phyloP scores from a whole-genome alignment of 1,140 invertebrate genomes.

The Drosophila kikkawai region DNA sequence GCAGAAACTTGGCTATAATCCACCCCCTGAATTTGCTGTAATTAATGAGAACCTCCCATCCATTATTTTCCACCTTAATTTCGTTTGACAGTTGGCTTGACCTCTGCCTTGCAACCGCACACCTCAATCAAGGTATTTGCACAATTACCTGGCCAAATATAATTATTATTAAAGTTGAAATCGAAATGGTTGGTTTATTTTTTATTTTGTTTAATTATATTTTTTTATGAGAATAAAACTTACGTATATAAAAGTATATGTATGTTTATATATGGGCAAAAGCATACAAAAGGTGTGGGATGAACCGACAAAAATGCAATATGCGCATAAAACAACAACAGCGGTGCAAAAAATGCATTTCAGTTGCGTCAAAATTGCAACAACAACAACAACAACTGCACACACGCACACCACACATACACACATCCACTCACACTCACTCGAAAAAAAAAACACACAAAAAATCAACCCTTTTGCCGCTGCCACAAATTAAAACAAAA shows the following conservation, averaged over 20 bases:
- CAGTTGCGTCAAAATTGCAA: constrained; percentile 73
- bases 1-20: too few relatives aligned
- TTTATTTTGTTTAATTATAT: not conserved
- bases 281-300: constrained; percentile 72
- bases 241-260: not conserved
- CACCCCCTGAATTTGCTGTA: not conserved
- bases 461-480: constrained; percentile 77
- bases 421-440: constrained; percentile 18
- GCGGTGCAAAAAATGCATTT: constrained; percentile 53
- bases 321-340: constrained; percentile 70
- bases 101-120: constrained; percentile 30
- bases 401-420: constrained; percentile 34
- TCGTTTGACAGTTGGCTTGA: constrained; percentile 6
- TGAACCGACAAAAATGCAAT: constrained; percentile 78
- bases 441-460: constrained; percentile 46
- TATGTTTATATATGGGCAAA: constrained; percentile 13
- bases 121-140: constrained; percentile 39
- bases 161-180: constrained; percentile 37
- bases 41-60: not conserved
- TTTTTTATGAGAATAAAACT: not conserved
- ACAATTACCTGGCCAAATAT: constrained; percentile 47
- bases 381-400: constrained; percentile 36
- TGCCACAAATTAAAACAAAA: constrained; percentile 84
- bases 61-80: constrained; percentile 2
- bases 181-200: not conserved